A percentile compares a stretch with the other conserved stretches of the same genome.
phyloP scores from a whole-genome alignment of 2,888 invertebrate genomes.

The Hybos culiciformis region DNA sequence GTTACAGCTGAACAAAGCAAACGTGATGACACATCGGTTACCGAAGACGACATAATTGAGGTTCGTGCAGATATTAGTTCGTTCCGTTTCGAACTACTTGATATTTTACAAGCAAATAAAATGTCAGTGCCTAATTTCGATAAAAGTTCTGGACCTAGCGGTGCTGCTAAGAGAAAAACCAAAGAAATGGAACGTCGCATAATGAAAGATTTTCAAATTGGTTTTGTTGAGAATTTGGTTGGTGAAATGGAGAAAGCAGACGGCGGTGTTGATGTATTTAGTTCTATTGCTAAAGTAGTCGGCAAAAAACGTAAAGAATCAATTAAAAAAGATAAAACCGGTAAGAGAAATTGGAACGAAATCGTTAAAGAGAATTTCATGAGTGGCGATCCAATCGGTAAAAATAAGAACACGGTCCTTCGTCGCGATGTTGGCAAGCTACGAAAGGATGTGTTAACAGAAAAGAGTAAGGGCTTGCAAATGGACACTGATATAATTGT shows the following conservation, averaged over 20 bases:
- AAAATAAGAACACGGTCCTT: constrained; percentile 50
- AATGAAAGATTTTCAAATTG: constrained; percentile 81
- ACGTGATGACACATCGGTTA: constrained; percentile 80
- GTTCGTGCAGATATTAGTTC: constrained; percentile 95
- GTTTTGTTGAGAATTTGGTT: constrained; percentile 69
- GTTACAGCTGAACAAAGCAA: constrained; percentile 79
- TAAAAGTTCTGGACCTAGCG: constrained; percentile 40
- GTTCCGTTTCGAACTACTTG: constrained; percentile 80
- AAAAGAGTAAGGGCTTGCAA: constrained; percentile 45
- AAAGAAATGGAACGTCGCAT: constrained; percentile 76
- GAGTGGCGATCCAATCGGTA: constrained; percentile 63
- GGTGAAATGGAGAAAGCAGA: constrained; percentile 52
- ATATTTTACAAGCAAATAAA: constrained; percentile 79
- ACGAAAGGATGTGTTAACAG: constrained; percentile 53
- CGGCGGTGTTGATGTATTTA: constrained; percentile 65
- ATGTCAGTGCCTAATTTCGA: constrained; percentile 68
- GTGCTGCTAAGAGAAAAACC: constrained; percentile 51
- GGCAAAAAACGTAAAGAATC: constrained; percentile 37
- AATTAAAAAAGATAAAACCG: constrained; percentile 16
- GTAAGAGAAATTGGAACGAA: constrained; percentile 68
- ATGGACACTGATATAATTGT: constrained; percentile 62
- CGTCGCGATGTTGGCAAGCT: constrained; percentile 57
- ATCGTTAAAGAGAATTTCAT: constrained; percentile 58
- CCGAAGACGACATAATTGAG: constrained; percentile 96
- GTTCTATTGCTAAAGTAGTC: constrained; percentile 69